phyloP scores from a whole-genome alignment of 2,797 vertebrate species.

The Diglossa cyanea region DNA sequence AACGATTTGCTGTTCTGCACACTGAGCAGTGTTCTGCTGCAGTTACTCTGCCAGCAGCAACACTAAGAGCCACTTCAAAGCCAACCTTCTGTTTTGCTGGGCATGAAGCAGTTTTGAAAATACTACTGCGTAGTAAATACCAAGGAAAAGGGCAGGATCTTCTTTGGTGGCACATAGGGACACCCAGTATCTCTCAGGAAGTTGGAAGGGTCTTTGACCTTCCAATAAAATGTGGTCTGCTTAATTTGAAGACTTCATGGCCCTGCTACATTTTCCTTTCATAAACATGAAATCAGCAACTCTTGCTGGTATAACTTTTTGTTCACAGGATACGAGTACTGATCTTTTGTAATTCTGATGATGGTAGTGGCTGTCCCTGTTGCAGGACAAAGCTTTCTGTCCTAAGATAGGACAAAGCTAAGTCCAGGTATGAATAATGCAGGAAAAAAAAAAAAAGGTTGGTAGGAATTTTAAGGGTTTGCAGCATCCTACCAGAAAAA shows the following conservation, averaged over 20 bases:
- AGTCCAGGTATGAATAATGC: not conserved
- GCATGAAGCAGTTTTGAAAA: not conserved
- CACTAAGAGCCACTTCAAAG: not conserved
- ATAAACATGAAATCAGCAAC: not conserved
- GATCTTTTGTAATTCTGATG: not conserved
- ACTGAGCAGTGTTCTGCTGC: not conserved
- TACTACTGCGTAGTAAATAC: not conserved
- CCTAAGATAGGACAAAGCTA: not conserved
- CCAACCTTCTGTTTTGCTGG: not conserved
- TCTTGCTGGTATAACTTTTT: not conserved
- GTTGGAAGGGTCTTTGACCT: not conserved
- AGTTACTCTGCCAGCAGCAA: not conserved
- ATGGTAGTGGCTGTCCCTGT: too few species aligned
- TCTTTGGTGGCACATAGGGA: not conserved
- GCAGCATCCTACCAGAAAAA: not conserved
- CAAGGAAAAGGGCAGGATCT: not conserved
- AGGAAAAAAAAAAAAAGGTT: not conserved
- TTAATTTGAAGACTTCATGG: not conserved
- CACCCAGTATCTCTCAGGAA: not conserved
- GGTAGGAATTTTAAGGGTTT: not conserved
- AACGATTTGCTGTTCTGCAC: not conserved
- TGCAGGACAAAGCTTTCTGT: not conserved
- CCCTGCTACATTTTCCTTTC: not conserved
- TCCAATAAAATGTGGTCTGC: not conserved
- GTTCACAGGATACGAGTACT: accelerated